Conservation (phyloP, 2,113 vertebrate genomes). For the Carassius auratus region DNA sequence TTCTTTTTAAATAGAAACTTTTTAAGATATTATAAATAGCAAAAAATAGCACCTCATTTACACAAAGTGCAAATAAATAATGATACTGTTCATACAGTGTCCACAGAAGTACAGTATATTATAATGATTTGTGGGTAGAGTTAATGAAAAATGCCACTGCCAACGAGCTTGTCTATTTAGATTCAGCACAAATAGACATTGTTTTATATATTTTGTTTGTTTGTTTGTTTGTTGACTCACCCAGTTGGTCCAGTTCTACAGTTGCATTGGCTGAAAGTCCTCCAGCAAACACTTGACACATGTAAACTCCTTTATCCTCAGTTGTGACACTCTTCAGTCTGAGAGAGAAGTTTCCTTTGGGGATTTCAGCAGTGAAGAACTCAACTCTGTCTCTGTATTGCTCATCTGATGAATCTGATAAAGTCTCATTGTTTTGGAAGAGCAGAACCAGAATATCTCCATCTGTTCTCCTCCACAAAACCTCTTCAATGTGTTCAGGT, state of each 20-base stretch:
- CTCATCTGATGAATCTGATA: conserved; percentile 25
- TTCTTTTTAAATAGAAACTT: too few relatives aligned
- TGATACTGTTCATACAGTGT: too few relatives aligned
- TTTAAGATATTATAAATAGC: too few relatives aligned
- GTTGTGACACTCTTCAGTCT: background rate
- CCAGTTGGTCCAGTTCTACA: conserved; percentile 6
- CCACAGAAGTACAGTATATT: too few relatives aligned
- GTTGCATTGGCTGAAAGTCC: conserved; percentile 16
- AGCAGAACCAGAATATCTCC: conserved; percentile 28
- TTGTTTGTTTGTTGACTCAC: conserved; percentile 17
- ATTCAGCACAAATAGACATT: too few relatives aligned
- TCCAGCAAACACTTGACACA: conserved; percentile 39
- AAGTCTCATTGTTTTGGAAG: conserved; percentile 17
- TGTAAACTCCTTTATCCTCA: conserved; percentile 48
- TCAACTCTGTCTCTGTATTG: conserved; percentile 35
- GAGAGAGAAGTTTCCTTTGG: conserved; percentile 56
- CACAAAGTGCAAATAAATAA: too few relatives aligned
- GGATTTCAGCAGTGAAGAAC: conserved; percentile 52
- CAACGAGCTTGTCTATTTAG: too few relatives aligned
- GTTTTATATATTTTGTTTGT: too few relatives aligned
- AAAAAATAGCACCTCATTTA: too few relatives aligned
- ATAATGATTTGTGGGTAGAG: too few relatives aligned
- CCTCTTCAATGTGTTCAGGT: conserved; percentile 24
- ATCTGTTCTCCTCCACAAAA: conserved; percentile 34
- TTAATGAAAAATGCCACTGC: too few relatives aligned